Conservation (phyloP, 1,140 invertebrate genomes). For the Tetranychus urticae region DNA sequence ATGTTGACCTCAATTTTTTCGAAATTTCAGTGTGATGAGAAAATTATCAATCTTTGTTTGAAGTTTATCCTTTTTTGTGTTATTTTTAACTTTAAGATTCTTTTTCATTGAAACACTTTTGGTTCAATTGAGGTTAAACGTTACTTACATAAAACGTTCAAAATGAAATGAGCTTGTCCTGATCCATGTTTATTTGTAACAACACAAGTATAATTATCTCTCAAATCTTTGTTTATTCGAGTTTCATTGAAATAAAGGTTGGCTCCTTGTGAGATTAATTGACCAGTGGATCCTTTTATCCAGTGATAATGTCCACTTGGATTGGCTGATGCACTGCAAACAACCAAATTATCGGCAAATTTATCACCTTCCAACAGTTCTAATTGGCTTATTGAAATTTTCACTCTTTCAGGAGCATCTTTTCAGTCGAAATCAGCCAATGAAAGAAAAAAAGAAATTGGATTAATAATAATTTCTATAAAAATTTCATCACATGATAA, state of each 20-base stretch:
- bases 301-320: constrained; percentile 23
- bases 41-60: too few relatives aligned
- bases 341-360: constrained; percentile 36
- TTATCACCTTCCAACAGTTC: constrained; percentile 49
- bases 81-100: too few relatives aligned
- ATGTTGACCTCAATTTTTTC: too few relatives aligned
- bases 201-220: constrained; percentile 46
- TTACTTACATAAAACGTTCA: constrained; percentile 57
- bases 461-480: too few relatives aligned
- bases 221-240: neutral
- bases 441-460: too few relatives aligned
- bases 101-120: neutral
- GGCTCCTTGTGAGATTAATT: constrained; percentile 8
- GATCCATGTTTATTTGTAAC: constrained; percentile 48
- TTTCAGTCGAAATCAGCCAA: constrained; percentile 5
- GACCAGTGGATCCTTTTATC: constrained; percentile 1
- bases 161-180: constrained; percentile 31
- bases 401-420: constrained; percentile 68
- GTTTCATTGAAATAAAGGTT: constrained; percentile 22
- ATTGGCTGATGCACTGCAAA: constrained; percentile 46
- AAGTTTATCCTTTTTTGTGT: too few relatives aligned
- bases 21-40: too few relatives aligned
- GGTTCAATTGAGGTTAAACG: neutral
- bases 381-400: constrained; percentile 39
- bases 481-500: too few relatives aligned